phyloP scores from a whole-genome alignment of 2,113 vertebrate genomes.

The Turnix velox region DNA sequence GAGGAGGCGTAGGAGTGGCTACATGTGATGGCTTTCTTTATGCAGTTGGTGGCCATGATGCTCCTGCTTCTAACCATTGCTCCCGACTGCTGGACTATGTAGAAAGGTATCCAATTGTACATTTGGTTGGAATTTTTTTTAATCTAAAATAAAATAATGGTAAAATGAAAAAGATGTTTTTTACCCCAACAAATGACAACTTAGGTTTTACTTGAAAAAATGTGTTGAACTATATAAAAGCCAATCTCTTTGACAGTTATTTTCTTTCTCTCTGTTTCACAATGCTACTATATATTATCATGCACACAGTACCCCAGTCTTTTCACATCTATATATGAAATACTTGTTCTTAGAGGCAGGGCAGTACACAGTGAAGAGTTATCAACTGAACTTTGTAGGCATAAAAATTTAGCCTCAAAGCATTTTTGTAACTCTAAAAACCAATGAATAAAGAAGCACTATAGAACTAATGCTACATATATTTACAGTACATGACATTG shows the following conservation, averaged over 20 bases:
- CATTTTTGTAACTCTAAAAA: not conserved
- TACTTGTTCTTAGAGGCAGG: not conserved
- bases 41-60: conserved; percentile 79
- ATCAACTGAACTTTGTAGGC: not conserved
- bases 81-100: conserved; percentile 77
- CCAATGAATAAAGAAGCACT: not conserved
- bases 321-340: not conserved
- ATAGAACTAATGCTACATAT: not conserved
- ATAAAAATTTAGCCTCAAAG: not conserved
- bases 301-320: not conserved
- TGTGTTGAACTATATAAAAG: not conserved
- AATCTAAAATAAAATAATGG: not conserved
- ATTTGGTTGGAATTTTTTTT: not conserved
- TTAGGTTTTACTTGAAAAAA: not conserved
- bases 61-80: conserved; percentile 79
- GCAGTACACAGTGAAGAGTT: not conserved
- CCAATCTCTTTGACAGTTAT: not conserved
- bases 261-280: not conserved
- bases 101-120: conserved; percentile 68
- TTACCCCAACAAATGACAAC: not conserved
- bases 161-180: not conserved
- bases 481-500: not conserved
- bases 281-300: not conserved
- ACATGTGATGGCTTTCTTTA: conserved; percentile 80
- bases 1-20: conserved; percentile 80